Conservation (phyloP, 1,140 invertebrate genomes). For the Manduca sexta region DNA sequence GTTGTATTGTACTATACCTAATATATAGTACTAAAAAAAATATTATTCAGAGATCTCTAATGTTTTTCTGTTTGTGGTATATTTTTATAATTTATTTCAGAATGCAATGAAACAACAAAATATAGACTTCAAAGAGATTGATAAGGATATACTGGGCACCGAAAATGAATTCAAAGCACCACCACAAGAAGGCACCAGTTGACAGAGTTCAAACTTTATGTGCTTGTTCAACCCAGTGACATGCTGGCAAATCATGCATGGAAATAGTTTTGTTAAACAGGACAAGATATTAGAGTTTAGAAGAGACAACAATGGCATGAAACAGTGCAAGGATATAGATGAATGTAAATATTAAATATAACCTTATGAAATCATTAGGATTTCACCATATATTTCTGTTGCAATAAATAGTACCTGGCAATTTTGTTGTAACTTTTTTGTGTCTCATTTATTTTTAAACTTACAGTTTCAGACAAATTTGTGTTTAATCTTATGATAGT, state of each 20-base stretch:
- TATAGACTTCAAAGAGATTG: slow-evolving; percentile 82
- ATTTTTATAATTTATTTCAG: slow-evolving; percentile 66
- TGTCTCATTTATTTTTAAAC: no score
- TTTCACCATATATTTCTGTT: no score
- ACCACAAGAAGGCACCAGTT: slow-evolving; percentile 52
- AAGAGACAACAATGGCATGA: background rate
- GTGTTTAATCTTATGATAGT: no score
- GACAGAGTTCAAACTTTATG: slow-evolving; percentile 41
- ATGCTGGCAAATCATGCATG: slow-evolving; percentile 10
- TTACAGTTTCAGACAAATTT: no score
- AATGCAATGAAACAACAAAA: slow-evolving; percentile 85
- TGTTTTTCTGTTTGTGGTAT: background rate
- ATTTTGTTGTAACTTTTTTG: no score
- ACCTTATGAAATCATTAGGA: no score
- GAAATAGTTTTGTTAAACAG: background rate
- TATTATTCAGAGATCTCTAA: background rate
- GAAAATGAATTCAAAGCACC: slow-evolving; percentile 64
- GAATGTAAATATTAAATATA: no score
- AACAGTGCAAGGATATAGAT: no score
- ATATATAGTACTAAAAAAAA: no score
- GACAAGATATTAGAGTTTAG: background rate
- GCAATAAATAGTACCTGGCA: no score
- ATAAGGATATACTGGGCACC: slow-evolving; percentile 74
- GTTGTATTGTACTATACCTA: no score
- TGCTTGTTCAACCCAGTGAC: slow-evolving; percentile 47